Conservation (phyloP, 1,140 invertebrate genomes). For the Drosophila lacteicornis region DNA sequence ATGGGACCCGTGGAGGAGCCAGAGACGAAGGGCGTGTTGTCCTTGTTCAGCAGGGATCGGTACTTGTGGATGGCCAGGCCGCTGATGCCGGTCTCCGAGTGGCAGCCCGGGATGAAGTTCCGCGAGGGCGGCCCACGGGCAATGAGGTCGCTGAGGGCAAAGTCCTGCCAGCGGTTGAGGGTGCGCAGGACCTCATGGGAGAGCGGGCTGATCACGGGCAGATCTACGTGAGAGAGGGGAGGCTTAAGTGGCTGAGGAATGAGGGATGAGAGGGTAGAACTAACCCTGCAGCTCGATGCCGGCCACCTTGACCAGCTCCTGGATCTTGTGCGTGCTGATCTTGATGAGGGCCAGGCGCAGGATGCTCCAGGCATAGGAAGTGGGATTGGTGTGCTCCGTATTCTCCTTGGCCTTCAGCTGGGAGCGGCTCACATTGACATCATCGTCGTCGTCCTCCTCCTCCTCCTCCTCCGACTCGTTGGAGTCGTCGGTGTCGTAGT, state of each 20-base stretch:
- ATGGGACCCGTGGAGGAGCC: slow-evolving; percentile 92
- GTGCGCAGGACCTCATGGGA: slow-evolving; percentile 95
- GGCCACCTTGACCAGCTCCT: slow-evolving; percentile 89
- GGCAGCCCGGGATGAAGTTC: slow-evolving; percentile 87
- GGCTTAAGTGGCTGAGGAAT: neutral
- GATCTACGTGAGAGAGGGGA: slow-evolving; percentile 86
- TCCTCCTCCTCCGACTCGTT: slow-evolving; percentile 90
- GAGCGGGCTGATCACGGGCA: slow-evolving; percentile 96
- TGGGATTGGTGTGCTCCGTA: slow-evolving; percentile 95
- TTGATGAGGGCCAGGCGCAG: slow-evolving; percentile 95
- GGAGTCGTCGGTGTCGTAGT: slow-evolving; percentile 96
- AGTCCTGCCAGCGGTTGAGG: slow-evolving; percentile 94
- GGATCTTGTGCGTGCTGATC: slow-evolving; percentile 92
- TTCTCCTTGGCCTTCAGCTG: slow-evolving; percentile 88
- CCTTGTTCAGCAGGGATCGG: slow-evolving; percentile 94
- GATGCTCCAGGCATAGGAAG: slow-evolving; percentile 97
- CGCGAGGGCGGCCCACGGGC: slow-evolving; percentile 66
- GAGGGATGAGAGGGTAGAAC: slow-evolving; percentile 1
- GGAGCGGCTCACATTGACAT: slow-evolving; percentile 82
- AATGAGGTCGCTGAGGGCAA: slow-evolving; percentile 83
- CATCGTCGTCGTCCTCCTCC: slow-evolving; percentile 92
- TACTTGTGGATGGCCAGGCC: slow-evolving; percentile 97
- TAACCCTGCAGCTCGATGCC: slow-evolving; percentile 97
- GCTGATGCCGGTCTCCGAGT: slow-evolving; percentile 89
- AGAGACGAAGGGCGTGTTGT: slow-evolving; percentile 97